Conservation (phyloP, 2,113 vertebrate species). For the Atlantisia rogersi region DNA sequence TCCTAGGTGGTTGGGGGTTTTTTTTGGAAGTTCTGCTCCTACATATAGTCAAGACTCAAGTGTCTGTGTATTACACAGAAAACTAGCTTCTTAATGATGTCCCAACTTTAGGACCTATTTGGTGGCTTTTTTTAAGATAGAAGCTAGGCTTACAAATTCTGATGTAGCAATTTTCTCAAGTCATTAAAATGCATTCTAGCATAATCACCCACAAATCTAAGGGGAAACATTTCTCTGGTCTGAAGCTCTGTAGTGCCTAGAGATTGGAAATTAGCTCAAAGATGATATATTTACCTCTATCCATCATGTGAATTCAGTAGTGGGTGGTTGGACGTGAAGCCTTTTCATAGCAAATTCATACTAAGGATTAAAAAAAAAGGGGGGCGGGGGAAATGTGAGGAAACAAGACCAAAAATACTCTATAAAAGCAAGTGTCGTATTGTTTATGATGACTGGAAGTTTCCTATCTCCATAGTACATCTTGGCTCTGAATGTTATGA, state of each 20-base stretch:
- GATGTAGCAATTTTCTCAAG: neutral
- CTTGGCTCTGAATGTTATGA: neutral
- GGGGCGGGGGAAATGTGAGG: rapidly evolving
- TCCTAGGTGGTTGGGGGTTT: neutral
- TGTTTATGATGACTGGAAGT: neutral
- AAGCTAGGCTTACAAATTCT: neutral
- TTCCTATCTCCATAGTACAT: neutral
- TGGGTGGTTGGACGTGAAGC: neutral
- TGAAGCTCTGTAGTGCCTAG: neutral
- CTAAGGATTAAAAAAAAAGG: neutral
- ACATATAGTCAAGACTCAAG: neutral
- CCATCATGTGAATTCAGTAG: neutral
- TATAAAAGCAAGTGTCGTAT: neutral
- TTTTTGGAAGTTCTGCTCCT: neutral
- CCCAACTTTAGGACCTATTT: neutral
- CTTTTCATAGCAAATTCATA: neutral
- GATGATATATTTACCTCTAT: neutral
- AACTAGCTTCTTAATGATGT: neutral
- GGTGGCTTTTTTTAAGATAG: neutral
- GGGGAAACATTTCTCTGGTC: neutral
- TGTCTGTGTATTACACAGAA: neutral
- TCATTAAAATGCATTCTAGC: neutral
- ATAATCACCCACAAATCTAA: neutral
- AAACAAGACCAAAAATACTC: neutral
- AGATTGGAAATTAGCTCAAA: neutral